Percentiles rank a stretch among this genome's conserved stretches.
Evolutionary conservation across 1,140 invertebrate species (phyloP).

Genomic region (Trichonephila clavata): DNA sequence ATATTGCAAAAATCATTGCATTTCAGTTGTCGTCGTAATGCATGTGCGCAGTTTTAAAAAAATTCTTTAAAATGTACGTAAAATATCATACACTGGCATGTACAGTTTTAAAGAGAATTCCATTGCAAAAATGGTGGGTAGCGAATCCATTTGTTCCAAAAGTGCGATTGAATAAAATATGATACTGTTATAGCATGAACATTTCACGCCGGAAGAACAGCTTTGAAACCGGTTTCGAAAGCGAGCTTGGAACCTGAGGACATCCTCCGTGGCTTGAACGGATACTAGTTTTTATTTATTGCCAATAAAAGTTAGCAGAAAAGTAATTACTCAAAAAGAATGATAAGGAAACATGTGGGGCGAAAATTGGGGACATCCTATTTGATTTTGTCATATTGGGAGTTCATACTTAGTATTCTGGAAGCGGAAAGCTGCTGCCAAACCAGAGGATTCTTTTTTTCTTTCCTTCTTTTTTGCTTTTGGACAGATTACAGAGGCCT

Average conservation of each 20-base stretch:
- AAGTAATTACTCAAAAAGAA: conserved; percentile 20
- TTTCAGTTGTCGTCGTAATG: too few relatives aligned
- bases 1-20: too few relatives aligned
- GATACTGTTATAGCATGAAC: not conserved
- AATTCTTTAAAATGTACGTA: too few relatives aligned
- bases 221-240: conserved; percentile 12
- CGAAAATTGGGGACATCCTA: conserved; percentile 29
- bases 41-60: too few relatives aligned
- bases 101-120: too few relatives aligned
- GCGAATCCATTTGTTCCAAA: not conserved
- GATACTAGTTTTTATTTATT: conserved; percentile 16
- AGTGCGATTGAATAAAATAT: not conserved
- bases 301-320: not conserved
- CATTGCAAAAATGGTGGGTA: not conserved
- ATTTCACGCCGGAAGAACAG: not conserved
- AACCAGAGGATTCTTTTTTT: not conserved
- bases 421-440: not conserved
- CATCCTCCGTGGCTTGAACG: not conserved
- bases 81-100: too few relatives aligned
- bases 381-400: not conserved
- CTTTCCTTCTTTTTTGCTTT: not conserved
- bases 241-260: not conserved
- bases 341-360: conserved; percentile 14
- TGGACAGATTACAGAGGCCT: not conserved
- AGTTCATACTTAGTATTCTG: conserved; percentile 1